A percentile compares a stretch with the other conserved stretches of the same genome.
These are phyloP conservation scores for Gymnocephalus cernua DNA, from an alignment of 2,113 vertebrate species.

Conservation along the genomic window DNA sequence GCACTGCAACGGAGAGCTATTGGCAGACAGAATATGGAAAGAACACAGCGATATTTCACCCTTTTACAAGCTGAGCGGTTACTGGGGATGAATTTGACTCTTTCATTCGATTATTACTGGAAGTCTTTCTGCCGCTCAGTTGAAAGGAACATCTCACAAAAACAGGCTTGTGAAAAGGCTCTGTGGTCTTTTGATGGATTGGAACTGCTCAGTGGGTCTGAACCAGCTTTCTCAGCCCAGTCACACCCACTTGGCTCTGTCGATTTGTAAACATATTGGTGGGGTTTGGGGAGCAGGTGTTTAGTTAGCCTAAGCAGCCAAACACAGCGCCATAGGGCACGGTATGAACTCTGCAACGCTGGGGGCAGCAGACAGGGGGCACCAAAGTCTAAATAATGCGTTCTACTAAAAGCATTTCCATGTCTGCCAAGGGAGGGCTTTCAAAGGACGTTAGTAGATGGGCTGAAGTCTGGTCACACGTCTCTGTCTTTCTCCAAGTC, in stretches of 20 bases:
- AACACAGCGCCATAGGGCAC: slow-evolving; percentile 17
- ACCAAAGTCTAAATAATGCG: slow-evolving; percentile 48
- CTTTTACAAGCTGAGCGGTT: slow-evolving; percentile 30
- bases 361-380: slow-evolving; percentile 64
- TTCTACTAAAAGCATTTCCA: slow-evolving; percentile 60
- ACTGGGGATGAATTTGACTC: slow-evolving; percentile 24
- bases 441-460: slow-evolving; percentile 42
- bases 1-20: slow-evolving; percentile 25
- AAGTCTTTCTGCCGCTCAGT: slow-evolving; percentile 34
- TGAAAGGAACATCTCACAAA: slow-evolving; percentile 49
- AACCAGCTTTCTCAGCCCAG: slow-evolving; percentile 40
- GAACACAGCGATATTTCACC: slow-evolving; percentile 34
- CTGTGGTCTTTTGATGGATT: slow-evolving; percentile 40
- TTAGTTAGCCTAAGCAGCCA: slow-evolving; percentile 34
- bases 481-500: slow-evolving; percentile 26
- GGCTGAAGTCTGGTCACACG: slow-evolving; percentile 54
- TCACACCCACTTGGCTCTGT: slow-evolving; percentile 54
- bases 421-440: slow-evolving; percentile 49
- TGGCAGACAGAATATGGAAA: slow-evolving; percentile 42
- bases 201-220: slow-evolving; percentile 23
- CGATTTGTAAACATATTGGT: slow-evolving; percentile 68
- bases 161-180: slow-evolving; percentile 47
- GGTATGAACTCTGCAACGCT: slow-evolving; percentile 13
- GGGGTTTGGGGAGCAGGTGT: slow-evolving; percentile 37
- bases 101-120: slow-evolving; percentile 28